These are phyloP conservation scores for Noctua pronuba DNA, from an alignment of 2,888 invertebrate species.

Conservation along the genomic window DNA sequence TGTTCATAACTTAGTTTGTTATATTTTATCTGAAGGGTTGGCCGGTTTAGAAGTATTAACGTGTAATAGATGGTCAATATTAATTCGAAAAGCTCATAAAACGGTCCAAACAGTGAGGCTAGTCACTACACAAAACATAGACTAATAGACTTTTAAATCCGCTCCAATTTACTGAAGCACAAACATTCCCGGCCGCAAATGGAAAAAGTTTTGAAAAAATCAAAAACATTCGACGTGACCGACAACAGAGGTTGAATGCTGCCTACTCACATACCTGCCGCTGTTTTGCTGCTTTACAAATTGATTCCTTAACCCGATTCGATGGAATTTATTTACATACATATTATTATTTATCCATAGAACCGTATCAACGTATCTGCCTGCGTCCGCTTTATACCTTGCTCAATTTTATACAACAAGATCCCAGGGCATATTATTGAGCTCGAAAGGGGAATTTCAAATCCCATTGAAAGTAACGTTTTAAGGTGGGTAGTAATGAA, in stretches of 20 bases:
- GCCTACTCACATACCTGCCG: conserved; percentile 45
- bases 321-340: conserved; percentile 64
- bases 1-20: conserved; percentile 11
- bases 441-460: conserved; percentile 38
- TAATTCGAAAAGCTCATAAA: not conserved
- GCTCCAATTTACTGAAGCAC: conserved; percentile 50
- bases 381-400: conserved; percentile 54
- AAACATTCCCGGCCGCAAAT: conserved; percentile 55
- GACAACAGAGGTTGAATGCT: conserved; percentile 40
- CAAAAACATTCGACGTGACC: conserved; percentile 53
- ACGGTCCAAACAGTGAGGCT: not conserved
- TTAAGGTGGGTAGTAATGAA: conserved; percentile 42
- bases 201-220: conserved; percentile 60
- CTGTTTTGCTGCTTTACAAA: conserved; percentile 61
- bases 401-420: conserved; percentile 63
- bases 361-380: conserved; percentile 51
- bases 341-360: conserved; percentile 62
- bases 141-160: conserved; percentile 57
- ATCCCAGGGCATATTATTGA: conserved; percentile 46
- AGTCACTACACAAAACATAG: conserved; percentile 31
- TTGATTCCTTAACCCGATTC: conserved; percentile 62
- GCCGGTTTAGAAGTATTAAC: not conserved
- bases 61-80: not conserved
- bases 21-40: not conserved
- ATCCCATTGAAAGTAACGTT: conserved; percentile 37